Base-by-base conservation (phyloP, 2,888 invertebrate genomes). In the Poecilus cupreus region DNA sequence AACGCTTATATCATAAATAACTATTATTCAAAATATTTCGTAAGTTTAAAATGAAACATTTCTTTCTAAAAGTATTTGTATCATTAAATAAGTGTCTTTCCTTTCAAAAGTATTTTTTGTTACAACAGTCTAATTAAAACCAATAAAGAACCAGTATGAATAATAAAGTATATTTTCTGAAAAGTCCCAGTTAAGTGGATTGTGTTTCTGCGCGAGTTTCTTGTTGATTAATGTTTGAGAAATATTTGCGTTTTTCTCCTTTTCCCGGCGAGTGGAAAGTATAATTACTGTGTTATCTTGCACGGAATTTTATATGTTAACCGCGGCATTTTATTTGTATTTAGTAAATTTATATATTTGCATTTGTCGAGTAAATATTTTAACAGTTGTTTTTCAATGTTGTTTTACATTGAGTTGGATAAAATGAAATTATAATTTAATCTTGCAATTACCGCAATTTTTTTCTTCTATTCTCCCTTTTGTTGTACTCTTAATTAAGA, bases 261-360 rank as follows among this genome's bases (percentile, higher is more conserved):
- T 68, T 37, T 8, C 18, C 37, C 11, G 6, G 16, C 11, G 37
- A 37, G 13, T 16, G 18, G 51, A 37, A 68, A 68, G 64, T 68
- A 68, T 68, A 68, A 68, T 68, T 68, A 37, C 64, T 32, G 22
- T 72, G 43, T 72, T 72, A 72, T 72, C 72, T 72, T 46, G 43
- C n/a, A 43, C 22, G 13, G 46, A 46, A 46, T 72, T 72, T 72
- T 72, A 43, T 68, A 46, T 46, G 46, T 43, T 20, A 75, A 75
- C 32, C 51, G 26, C 32, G 11, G 32, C 22, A 51, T 49, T 75
- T 24, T 75, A 51, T 75, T 75, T 75, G 75, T 75, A 51, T 75
- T 75, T 75, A 75, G 75, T 51, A 75, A 75, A 75, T 75, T 75
- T 54, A 75, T 75, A 75, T 75, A 75, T 75, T 75, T 75, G 24